Evolutionary conservation across 1,140 invertebrate genomes (phyloP), one percentile per base, ranked within the genome.

Genomic region (Drosophila santomea): DNA sequence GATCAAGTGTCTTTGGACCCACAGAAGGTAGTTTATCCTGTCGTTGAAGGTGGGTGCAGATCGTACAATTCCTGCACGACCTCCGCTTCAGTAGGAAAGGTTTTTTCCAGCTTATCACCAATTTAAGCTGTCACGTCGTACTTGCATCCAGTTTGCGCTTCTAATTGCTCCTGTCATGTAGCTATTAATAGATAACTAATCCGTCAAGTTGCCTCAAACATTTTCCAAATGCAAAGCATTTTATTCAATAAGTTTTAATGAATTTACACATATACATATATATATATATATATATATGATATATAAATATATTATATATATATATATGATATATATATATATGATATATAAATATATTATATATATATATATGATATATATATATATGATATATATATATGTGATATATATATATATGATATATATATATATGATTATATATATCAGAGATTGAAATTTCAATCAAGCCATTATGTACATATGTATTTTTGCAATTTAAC

Each of bases 1-100:
- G 32, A 23, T 39, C 39, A 54, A 51, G 47, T 69, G 43, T 66
- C 62, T 57, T 39, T 74, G 41, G 52, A 20, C 50, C 55, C 38
- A 28, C 39, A 43, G 78, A 77, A 84, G 80, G 77, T 84, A 81
- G 81, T 85, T 84, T 80, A 85, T 73, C 66, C 74, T 77, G 73
- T 85, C 81, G 64, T 15, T 57, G 11, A 43, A 58, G 58, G 64
- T 73, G 47, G 20, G 54, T 35, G 28, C 48, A 51, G 50, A 55
- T 32, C 28, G 28, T 7, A 1, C 28, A 32, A 2, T 32, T 32
- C 1, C 7, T 32, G 23, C 25, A 15, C 12, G 23, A 38, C 15
- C 36, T 6, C 23, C 4, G 23, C 23, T 8, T 32, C 28, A 8
- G 8, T 32, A 8, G 17, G 11, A n/a, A n/a, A 17, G 1, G 7